phyloP scores from a whole-genome alignment of 2,797 vertebrate species.

The Arnoldichthys spilopterus region DNA sequence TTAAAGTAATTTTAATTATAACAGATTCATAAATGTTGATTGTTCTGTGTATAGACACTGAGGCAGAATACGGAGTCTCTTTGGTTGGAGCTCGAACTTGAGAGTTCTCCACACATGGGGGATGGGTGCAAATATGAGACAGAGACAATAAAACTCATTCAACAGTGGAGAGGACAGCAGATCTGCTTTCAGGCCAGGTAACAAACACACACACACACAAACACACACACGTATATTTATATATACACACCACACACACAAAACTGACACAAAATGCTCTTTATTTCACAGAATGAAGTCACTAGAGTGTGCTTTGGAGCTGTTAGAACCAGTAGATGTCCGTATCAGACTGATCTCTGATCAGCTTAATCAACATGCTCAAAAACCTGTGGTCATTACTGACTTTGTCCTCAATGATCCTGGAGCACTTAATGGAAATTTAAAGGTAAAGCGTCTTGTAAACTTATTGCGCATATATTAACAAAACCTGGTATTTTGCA shows the following conservation, averaged over 20 bases:
- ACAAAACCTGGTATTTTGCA: not conserved
- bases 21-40: not conserved
- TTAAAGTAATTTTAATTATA: not conserved
- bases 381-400: conserved; percentile 66
- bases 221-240: not conserved
- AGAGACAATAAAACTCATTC: conserved; percentile 63
- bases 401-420: conserved; percentile 65
- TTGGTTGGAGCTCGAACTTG: conserved; percentile 75
- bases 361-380: conserved; percentile 66
- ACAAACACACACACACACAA: not conserved
- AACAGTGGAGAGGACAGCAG: conserved; percentile 72
- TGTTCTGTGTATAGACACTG: conserved; percentile 67
- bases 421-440: conserved; percentile 50
- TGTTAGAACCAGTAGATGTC: conserved; percentile 73
- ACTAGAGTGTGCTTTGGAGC: conserved; percentile 70
- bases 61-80: conserved; percentile 65
- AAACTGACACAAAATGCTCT: not conserved
- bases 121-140: conserved; percentile 60
- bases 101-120: conserved; percentile 59
- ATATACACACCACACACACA: too few relatives aligned
- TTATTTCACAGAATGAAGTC: conserved; percentile 75
- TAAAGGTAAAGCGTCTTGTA: conserved; percentile 65
- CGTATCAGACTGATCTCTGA: conserved; percentile 68
- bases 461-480: not conserved
- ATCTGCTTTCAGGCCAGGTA: conserved; percentile 75